Percentiles rank a stretch among this genome's conserved stretches.
Evolutionary conservation across 2,888 invertebrate genomes (phyloP).

Genomic region (Parapristionchus giblindavisi): DNA sequence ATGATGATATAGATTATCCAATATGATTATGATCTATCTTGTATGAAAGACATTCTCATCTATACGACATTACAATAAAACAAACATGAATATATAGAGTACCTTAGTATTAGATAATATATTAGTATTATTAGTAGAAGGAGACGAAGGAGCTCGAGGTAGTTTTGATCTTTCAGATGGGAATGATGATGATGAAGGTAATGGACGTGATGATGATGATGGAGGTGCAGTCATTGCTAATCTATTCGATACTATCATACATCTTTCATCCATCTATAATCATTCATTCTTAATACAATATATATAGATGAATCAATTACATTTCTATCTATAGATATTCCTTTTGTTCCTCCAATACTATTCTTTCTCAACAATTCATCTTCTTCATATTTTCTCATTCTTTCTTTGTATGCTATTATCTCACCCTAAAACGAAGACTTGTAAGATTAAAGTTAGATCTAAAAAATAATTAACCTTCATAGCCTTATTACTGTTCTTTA

Average conservation of each 20-base stretch:
- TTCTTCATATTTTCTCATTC: not conserved
- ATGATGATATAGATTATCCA: not conserved
- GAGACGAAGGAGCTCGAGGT: constrained; percentile 1
- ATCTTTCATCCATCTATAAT: not conserved
- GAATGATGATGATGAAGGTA: not conserved
- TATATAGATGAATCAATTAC: not conserved
- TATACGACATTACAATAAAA: too few relatives aligned
- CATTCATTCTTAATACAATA: not conserved
- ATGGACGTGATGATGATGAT: not conserved
- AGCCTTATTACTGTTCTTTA: not conserved
- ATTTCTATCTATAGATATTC: not conserved
- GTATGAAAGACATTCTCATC: too few relatives aligned
- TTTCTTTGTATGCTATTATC: not conserved
- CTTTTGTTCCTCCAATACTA: not conserved
- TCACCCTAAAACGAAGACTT: constrained; percentile 5
- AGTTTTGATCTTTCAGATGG: not conserved
- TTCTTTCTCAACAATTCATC: not conserved
- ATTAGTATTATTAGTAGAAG: not conserved
- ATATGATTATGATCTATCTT: too few relatives aligned
- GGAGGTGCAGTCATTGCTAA: constrained; percentile 7
- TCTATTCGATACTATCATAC: not conserved
- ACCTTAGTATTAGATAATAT: too few relatives aligned
- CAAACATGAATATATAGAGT: too few relatives aligned
- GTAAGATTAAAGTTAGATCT: not conserved
- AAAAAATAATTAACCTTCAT: not conserved